These are phyloP conservation scores for Ips nitidus DNA, from an alignment of 1,140 invertebrate species.

Conservation along the genomic window DNA sequence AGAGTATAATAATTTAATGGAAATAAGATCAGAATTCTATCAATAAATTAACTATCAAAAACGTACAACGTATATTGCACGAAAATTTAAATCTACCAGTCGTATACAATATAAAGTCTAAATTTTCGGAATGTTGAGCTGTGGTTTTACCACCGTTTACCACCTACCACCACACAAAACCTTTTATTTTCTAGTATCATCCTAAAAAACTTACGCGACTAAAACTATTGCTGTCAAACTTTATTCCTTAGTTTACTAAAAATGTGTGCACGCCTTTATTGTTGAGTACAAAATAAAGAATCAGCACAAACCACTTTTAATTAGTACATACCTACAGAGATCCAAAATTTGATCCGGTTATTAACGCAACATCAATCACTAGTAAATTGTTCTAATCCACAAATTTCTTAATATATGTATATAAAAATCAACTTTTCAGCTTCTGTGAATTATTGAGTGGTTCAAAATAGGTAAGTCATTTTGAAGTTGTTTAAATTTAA, in stretches of 20 bases:
- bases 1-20: slow-evolving; percentile 43
- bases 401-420: too few species aligned
- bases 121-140: slow-evolving; percentile 40
- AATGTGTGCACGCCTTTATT: not conserved
- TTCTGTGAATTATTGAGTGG: not conserved
- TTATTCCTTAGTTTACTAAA: slow-evolving; percentile 8
- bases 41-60: slow-evolving; percentile 43
- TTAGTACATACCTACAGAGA: not conserved
- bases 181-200: slow-evolving; percentile 14
- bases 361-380: too few species aligned
- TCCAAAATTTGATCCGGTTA: too few species aligned
- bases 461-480: slow-evolving; percentile 12
- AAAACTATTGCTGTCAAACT: slow-evolving; percentile 24
- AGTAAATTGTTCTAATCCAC: too few species aligned
- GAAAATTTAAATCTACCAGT: slow-evolving; percentile 44
- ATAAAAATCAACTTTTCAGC: too few species aligned
- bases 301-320: not conserved
- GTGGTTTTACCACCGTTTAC: slow-evolving; percentile 23
- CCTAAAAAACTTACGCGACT: slow-evolving; percentile 16
- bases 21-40: slow-evolving; percentile 44
- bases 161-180: slow-evolving; percentile 15
- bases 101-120: slow-evolving; percentile 49
- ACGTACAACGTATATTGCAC: slow-evolving; percentile 45
- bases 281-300: slow-evolving; percentile 3
- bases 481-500: not conserved